Evolutionary conservation across 1,140 invertebrate genomes (phyloP).

Genomic region (Zaprionus ghesquierei): DNA sequence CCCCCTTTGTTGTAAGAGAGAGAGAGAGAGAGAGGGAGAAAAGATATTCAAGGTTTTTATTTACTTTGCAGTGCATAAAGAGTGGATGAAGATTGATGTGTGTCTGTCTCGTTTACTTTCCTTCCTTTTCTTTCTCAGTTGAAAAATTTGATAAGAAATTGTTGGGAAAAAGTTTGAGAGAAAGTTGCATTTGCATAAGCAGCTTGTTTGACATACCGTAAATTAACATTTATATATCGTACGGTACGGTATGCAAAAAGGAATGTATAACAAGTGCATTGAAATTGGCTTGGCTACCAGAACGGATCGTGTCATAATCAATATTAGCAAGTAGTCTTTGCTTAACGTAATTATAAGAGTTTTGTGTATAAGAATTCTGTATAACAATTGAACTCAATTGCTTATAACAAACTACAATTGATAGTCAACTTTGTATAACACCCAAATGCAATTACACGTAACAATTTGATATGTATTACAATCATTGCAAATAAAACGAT

Average conservation of each 20-base stretch:
- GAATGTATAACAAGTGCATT: not conserved
- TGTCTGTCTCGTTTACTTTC: slow-evolving; percentile 2
- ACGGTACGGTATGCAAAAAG: not conserved
- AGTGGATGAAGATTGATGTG: slow-evolving; percentile 23
- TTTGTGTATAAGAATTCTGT: no score
- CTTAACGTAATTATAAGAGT: no score
- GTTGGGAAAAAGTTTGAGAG: not conserved
- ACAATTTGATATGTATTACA: no score
- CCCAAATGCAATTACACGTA: not conserved
- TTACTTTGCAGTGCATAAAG: slow-evolving; percentile 1
- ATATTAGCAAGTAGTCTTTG: no score
- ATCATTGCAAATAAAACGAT: not conserved
- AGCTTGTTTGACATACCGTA: slow-evolving; percentile 1
- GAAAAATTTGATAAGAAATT: not conserved
- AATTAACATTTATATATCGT: slow-evolving; percentile 1
- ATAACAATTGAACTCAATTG: not conserved
- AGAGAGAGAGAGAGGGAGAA: not conserved
- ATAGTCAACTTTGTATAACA: no score
- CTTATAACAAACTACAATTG: no score
- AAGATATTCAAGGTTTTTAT: slow-evolving; percentile 17
- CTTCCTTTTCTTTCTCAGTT: not conserved
- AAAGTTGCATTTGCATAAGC: not conserved
- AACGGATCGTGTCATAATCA: no score
- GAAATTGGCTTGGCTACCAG: no score
- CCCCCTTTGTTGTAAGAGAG: not conserved